phyloP scores from a whole-genome alignment of 2,888 invertebrate species.

The Hypena proboscidalis region DNA sequence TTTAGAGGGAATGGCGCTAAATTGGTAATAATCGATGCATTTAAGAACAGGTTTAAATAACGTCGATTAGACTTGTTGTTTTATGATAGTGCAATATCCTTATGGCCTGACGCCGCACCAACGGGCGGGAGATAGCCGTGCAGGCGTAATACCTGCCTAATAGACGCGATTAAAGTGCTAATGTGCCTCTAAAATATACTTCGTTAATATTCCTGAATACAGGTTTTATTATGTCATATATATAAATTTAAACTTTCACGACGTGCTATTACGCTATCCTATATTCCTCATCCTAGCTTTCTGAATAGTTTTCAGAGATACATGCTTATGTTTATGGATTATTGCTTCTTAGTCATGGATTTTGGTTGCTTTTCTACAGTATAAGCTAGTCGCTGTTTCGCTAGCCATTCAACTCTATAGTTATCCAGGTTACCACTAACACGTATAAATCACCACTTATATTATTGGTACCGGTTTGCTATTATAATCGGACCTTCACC shows the following conservation, averaged over 20 bases:
- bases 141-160: slow-evolving; percentile 44
- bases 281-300: too few species aligned
- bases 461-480: too few species aligned
- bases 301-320: too few species aligned
- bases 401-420: too few species aligned
- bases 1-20: slow-evolving; percentile 32
- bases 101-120: slow-evolving; percentile 32
- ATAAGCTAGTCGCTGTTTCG: too few species aligned
- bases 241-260: too few species aligned
- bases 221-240: too few species aligned
- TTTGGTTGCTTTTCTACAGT: too few species aligned
- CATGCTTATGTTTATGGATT: slow-evolving; percentile 8
- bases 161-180: slow-evolving; percentile 50
- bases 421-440: too few species aligned
- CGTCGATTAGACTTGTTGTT: slow-evolving; percentile 46
- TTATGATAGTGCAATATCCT: slow-evolving; percentile 48
- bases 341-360: too few species aligned
- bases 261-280: too few species aligned
- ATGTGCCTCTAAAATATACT: slow-evolving; percentile 38
- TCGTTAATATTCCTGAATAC: slow-evolving; percentile 18
- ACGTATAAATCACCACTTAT: too few species aligned
- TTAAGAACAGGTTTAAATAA: slow-evolving; percentile 40
- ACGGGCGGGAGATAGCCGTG: slow-evolving; percentile 47
- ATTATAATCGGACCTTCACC: slow-evolving; percentile 16
- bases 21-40: slow-evolving; percentile 36